A percentile compares a stretch with the other conserved stretches of the same genome.
Evolutionary conservation across 2,888 invertebrate species (phyloP).

Genomic region (Parnassius mnemosyne): DNA sequence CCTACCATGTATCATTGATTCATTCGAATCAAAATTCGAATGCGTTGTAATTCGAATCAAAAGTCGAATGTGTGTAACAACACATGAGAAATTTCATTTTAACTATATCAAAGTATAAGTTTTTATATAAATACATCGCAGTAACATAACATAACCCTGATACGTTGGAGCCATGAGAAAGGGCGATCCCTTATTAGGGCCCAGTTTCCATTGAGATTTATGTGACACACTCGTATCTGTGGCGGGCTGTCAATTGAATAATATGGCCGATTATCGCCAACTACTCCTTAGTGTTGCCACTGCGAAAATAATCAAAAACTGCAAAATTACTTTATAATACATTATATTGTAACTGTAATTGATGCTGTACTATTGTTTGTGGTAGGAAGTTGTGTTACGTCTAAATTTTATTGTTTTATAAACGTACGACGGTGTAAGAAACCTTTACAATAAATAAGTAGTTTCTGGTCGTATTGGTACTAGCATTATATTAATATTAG

Average conservation of each 20-base stretch:
- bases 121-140: background rate
- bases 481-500: no score
- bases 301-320: conserved; percentile 2
- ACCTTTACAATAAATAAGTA: no score
- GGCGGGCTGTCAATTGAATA: conserved; percentile 40
- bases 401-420: no score
- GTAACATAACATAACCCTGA: conserved; percentile 4
- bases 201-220: conserved; percentile 41
- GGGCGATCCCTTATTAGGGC: conserved; percentile 33
- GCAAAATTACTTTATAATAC: no score
- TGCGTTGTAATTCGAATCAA: no score
- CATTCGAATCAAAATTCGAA: no score
- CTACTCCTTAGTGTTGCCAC: conserved; percentile 10
- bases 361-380: background rate
- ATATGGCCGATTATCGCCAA: conserved; percentile 30
- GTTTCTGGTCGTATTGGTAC: no score
- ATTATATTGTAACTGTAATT: background rate
- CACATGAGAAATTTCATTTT: no score
- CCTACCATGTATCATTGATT: no score
- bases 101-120: no score
- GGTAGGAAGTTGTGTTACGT: background rate
- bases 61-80: no score
- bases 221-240: conserved; percentile 34
- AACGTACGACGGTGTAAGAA: no score
- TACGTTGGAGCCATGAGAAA: conserved; percentile 28